Conservation (phyloP, 2,797 vertebrate genomes). For the Limosa lapponica region DNA sequence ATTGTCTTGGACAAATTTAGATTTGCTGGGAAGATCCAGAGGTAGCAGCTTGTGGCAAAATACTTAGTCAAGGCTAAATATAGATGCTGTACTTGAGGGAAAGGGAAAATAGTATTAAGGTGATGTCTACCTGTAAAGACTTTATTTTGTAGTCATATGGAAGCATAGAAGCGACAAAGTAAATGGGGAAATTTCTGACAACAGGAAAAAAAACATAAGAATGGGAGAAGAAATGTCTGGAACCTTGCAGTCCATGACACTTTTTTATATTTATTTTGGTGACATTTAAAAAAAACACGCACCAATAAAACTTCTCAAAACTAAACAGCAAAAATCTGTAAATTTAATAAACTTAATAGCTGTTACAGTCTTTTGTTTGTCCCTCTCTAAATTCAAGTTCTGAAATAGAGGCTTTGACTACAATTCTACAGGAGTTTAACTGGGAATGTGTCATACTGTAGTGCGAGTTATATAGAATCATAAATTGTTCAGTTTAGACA, state of each 20-base stretch:
- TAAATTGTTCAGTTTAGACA: neutral
- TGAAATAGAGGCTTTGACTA: neutral
- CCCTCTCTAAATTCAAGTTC: neutral
- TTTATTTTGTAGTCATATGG: neutral
- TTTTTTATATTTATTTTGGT: neutral
- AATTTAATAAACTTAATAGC: neutral
- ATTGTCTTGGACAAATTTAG: neutral
- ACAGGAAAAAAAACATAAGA: neutral
- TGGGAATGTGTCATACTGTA: neutral
- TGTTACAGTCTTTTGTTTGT: neutral
- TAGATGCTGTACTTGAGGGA: neutral
- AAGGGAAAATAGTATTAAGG: neutral
- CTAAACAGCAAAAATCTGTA: neutral
- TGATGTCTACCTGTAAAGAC: neutral
- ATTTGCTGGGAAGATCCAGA: neutral
- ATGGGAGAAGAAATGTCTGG: neutral
- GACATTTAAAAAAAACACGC: neutral
- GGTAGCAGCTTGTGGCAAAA: neutral
- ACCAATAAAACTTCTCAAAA: neutral
- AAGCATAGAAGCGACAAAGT: neutral
- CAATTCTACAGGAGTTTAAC: neutral
- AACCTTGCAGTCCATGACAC: neutral
- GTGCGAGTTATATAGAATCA: neutral
- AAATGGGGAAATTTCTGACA: neutral
- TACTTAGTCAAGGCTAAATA: neutral